These are phyloP conservation scores for Pterocles gutturalis DNA, from an alignment of 2,113 vertebrate genomes.

Conservation along the genomic window DNA sequence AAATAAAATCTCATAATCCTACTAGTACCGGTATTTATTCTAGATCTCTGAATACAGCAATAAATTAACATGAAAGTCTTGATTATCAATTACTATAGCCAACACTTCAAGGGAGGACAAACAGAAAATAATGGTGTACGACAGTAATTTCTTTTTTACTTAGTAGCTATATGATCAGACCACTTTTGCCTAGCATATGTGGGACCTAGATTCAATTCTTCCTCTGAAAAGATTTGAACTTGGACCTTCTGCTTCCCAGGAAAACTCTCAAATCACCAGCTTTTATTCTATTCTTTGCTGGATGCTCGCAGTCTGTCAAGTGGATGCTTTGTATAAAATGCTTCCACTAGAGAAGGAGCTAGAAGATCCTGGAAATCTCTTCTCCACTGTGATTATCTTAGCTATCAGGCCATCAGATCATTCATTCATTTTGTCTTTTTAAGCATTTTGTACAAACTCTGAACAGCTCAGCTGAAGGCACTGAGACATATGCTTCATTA, in stretches of 20 bases:
- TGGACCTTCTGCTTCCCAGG: background rate
- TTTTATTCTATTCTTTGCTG: background rate
- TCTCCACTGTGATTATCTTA: background rate
- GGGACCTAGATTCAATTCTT: background rate
- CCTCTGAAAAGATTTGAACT: background rate
- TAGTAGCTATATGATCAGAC: background rate
- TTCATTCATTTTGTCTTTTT: background rate
- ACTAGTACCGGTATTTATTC: background rate
- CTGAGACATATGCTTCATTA: background rate
- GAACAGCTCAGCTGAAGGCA: background rate
- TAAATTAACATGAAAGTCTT: background rate
- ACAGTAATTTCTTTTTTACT: background rate
- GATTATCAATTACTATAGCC: background rate
- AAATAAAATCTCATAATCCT: background rate
- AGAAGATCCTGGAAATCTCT: background rate
- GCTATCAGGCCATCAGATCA: background rate
- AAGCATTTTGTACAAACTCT: background rate
- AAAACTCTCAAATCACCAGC: background rate
- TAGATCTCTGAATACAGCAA: background rate
- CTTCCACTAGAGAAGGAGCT: background rate
- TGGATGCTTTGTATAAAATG: background rate
- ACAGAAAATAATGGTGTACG: background rate
- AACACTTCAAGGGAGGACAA: background rate
- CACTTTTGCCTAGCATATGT: background rate
- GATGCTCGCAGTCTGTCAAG: background rate